Conservation (phyloP, 2,888 invertebrate genomes). For the Thecocarcelia acutangulata region DNA sequence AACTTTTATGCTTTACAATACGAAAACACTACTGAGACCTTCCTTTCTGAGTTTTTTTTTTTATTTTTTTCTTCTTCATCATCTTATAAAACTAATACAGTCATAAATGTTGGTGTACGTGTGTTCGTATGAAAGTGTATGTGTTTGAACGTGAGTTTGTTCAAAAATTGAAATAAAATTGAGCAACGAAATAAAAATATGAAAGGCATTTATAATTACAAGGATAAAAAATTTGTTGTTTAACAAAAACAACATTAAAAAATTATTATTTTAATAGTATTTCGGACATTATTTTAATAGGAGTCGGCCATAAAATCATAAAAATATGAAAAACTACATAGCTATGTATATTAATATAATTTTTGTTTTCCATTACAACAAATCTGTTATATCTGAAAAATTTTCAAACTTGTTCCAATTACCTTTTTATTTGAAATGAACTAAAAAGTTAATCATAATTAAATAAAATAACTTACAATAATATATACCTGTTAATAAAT, state of each 20-base stretch:
- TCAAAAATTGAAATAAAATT: conserved; percentile 40
- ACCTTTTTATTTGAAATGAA: too few species aligned
- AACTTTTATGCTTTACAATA: conserved; percentile 72
- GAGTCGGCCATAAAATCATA: conserved; percentile 14
- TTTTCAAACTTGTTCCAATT: too few species aligned
- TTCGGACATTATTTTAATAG: conserved; percentile 4
- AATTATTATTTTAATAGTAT: conserved; percentile 5
- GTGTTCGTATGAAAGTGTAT: conserved; percentile 28
- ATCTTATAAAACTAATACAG: background rate
- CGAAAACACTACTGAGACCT: conserved; percentile 25
- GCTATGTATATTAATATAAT: too few species aligned
- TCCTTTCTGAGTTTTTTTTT: background rate
- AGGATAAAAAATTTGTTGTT: conserved; percentile 55
- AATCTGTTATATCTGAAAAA: too few species aligned
- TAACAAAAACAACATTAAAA: conserved; percentile 30
- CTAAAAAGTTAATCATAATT: too few species aligned
- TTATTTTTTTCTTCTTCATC: background rate
- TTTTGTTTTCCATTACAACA: too few species aligned
- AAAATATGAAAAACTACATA: background rate
- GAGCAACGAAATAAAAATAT: conserved; percentile 56
- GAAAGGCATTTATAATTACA: conserved; percentile 65
- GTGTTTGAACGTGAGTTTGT: conserved; percentile 17
- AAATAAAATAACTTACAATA: too few species aligned
- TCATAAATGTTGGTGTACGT: background rate
- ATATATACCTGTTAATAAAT: too few species aligned